Percentiles rank a stretch among this genome's conserved stretches.
phyloP scores from a whole-genome alignment of 2,888 invertebrate genomes.

The Hipparchia semele region DNA sequence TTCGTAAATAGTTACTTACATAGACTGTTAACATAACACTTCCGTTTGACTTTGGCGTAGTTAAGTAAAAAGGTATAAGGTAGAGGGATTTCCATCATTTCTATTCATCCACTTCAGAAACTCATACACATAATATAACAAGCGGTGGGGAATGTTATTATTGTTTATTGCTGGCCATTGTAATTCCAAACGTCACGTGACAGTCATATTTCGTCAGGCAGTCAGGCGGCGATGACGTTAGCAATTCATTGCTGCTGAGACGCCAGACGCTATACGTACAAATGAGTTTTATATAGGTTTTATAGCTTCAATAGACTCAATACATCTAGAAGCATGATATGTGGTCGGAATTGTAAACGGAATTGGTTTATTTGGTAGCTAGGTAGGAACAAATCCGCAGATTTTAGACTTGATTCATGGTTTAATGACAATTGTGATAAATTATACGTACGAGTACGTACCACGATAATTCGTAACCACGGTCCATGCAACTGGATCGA shows the following conservation, averaged over 20 bases:
- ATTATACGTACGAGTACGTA: too few species aligned
- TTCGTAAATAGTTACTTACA: too few species aligned
- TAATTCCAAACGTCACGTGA: slow-evolving; percentile 9
- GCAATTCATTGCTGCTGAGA: neutral
- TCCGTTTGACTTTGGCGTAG: too few species aligned
- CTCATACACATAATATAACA: neutral
- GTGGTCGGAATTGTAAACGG: neutral
- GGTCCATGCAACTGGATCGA: too few species aligned
- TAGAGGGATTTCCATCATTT: too few species aligned
- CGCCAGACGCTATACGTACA: slow-evolving; percentile 8
- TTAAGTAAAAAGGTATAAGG: too few species aligned
- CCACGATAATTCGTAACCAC: too few species aligned
- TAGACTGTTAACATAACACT: too few species aligned
- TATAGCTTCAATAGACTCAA: neutral
- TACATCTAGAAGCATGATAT: neutral
- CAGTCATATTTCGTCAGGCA: slow-evolving; percentile 10
- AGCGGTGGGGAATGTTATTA: slow-evolving; percentile 5
- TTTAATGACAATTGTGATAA: too few species aligned
- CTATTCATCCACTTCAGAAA: neutral
- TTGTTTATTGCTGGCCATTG: neutral
- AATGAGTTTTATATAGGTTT: neutral
- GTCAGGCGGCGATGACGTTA: neutral
- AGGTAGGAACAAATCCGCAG: too few species aligned
- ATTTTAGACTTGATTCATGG: too few species aligned
- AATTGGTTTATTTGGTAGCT: neutral